Evolutionary conservation across 2,797 vertebrate species (phyloP).

Genomic region (Apogon talboti): DNA sequence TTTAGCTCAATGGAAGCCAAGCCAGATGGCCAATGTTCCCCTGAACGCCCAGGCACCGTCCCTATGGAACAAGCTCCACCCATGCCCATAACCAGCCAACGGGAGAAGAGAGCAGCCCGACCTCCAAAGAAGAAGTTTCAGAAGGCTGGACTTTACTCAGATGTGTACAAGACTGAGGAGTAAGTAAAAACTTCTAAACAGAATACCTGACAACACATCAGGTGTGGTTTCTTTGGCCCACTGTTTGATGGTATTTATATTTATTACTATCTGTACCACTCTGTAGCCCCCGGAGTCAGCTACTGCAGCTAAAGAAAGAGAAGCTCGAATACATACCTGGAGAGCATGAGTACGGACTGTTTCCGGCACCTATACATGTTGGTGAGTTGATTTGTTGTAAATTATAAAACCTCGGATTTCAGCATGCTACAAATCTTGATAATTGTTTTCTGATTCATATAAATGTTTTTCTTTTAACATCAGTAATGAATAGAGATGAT

Average conservation of each 20-base stretch:
- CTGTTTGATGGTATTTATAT: background rate
- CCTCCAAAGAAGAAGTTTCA: conserved; percentile 99
- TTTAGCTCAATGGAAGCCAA: conserved; percentile 81
- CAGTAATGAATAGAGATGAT: background rate
- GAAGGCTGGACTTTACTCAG: conserved; percentile 98
- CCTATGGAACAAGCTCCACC: conserved; percentile 81
- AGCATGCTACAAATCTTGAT: background rate
- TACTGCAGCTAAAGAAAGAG: conserved; percentile 96
- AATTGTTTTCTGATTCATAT: no score
- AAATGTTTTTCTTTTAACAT: no score
- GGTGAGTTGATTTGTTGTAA: conserved; percentile 84
- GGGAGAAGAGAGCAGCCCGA: conserved; percentile 93
- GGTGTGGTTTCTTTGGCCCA: background rate
- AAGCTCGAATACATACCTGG: conserved; percentile 96
- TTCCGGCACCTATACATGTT: conserved; percentile 97
- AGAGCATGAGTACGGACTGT: conserved; percentile 95
- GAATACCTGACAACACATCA: background rate
- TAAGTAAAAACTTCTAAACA: conserved; percentile 78
- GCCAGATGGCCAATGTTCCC: conserved; percentile 83
- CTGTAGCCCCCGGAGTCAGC: conserved; percentile 91
- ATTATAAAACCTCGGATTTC: conserved; percentile 10
- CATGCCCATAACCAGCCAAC: conserved; percentile 83
- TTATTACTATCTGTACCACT: background rate
- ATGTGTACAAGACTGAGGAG: conserved; percentile 97
- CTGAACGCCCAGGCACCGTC: conserved; percentile 80